Conservation (phyloP, 2,888 invertebrate genomes). For the Cosmorhoe ocellata region DNA sequence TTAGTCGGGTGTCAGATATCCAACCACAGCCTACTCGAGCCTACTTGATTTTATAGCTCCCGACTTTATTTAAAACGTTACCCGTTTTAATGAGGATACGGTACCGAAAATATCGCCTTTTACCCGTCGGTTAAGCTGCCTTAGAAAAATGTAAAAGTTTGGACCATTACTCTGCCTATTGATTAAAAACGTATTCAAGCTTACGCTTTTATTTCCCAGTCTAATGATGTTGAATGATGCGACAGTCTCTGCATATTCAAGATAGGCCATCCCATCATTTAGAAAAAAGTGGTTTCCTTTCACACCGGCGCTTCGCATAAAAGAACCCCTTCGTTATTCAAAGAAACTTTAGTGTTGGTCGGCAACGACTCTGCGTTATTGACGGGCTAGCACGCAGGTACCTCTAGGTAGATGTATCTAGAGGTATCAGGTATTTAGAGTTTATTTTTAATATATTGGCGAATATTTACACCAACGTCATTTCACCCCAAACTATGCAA, state of each 20-base stretch:
- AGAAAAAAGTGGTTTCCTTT: constrained; percentile 72
- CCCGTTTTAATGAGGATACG: constrained; percentile 42
- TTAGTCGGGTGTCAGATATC: constrained; percentile 80
- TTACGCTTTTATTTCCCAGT: constrained; percentile 57
- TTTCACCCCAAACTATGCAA: too few relatives aligned
- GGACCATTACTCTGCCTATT: constrained; percentile 28
- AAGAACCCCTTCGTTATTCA: constrained; percentile 74
- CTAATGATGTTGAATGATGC: constrained; percentile 77
- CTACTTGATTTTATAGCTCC: constrained; percentile 66
- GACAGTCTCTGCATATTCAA: constrained; percentile 69
- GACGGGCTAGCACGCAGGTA: constrained; percentile 39
- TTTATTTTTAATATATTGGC: too few relatives aligned
- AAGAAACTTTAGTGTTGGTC: constrained; percentile 64
- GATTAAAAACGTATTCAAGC: constrained; percentile 54
- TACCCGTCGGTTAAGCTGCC: constrained; percentile 17
- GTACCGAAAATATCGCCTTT: constrained; percentile 32
- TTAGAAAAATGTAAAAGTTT: constrained; percentile 27
- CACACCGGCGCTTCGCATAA: constrained; percentile 62
- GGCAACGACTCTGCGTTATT: constrained; percentile 44
- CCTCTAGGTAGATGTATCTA: too few relatives aligned
- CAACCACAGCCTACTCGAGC: constrained; percentile 56
- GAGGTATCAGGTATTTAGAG: constrained; percentile 31
- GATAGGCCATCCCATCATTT: constrained; percentile 66
- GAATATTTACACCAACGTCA: too few relatives aligned
- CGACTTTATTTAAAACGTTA: constrained; percentile 60